Evolutionary conservation across 2,113 vertebrate species (phyloP).

Genomic region (Antechinus stuartii): DNA sequence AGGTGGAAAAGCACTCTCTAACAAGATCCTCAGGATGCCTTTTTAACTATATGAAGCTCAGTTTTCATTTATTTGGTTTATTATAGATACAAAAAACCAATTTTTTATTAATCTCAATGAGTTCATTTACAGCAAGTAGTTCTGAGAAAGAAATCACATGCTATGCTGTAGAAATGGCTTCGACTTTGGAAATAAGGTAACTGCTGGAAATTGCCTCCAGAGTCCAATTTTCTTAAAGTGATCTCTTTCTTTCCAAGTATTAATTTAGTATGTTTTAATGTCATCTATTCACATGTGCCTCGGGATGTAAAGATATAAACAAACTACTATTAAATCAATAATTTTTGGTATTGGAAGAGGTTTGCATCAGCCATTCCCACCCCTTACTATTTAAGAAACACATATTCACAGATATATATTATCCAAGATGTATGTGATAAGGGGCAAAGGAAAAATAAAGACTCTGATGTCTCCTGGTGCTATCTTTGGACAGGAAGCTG

Average conservation of each 20-base stretch:
- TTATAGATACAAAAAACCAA: background rate
- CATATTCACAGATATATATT: background rate
- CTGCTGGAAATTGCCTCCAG: background rate
- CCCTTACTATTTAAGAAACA: background rate
- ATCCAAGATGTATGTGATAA: background rate
- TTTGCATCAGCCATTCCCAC: background rate
- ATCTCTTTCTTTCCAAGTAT: background rate
- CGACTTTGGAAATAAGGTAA: background rate
- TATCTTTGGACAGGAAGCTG: background rate
- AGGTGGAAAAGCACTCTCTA: background rate
- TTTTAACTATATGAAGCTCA: background rate
- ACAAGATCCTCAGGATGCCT: background rate
- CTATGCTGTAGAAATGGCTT: background rate
- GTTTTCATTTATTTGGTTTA: constrained; percentile 2
- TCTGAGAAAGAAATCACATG: background rate
- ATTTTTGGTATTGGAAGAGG: background rate
- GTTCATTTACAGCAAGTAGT: background rate
- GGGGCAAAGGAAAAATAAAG: background rate
- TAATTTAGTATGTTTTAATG: background rate
- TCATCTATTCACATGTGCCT: background rate
- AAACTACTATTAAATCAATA: background rate
- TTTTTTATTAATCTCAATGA: background rate
- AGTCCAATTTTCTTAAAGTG: background rate
- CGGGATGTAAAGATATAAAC: background rate
- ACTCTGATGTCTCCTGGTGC: background rate